These are phyloP conservation scores for Spisula subtruncata DNA, from an alignment of 2,888 invertebrate species.

Conservation along the genomic window DNA sequence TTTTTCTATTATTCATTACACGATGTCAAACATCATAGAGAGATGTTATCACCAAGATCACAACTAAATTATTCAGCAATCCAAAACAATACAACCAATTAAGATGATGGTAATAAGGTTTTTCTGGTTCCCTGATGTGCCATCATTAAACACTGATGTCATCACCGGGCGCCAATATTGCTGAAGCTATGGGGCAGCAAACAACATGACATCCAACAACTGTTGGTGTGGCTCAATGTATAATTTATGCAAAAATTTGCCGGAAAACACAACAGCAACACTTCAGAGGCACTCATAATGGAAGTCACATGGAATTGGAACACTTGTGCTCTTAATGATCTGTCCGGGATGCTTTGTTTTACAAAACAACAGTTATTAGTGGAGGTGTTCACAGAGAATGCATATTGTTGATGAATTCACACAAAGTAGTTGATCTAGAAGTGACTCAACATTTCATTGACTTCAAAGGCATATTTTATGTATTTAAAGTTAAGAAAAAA, in stretches of 20 bases:
- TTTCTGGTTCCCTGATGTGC: neutral
- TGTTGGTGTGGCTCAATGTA: neutral
- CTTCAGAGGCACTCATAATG: neutral
- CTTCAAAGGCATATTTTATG: neutral
- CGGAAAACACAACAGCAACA: neutral
- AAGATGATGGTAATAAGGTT: slow-evolving; percentile 17
- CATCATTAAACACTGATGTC: neutral
- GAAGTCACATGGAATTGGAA: slow-evolving; percentile 21
- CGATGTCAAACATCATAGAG: slow-evolving; percentile 19
- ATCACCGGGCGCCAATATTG: neutral
- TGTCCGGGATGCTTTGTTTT: neutral
- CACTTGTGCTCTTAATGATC: neutral
- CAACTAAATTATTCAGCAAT: slow-evolving; percentile 29
- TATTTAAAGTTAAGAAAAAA: neutral
- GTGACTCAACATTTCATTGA: neutral
- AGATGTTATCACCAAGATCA: slow-evolving; percentile 8
- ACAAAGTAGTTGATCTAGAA: neutral
- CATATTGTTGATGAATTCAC: neutral
- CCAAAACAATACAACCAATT: slow-evolving; percentile 25
- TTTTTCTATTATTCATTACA: slow-evolving; percentile 19
- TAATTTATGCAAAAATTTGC: slow-evolving; percentile 14
- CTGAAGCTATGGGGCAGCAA: neutral
- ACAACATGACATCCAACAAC: neutral
- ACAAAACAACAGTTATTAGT: neutral
- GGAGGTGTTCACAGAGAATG: neutral